These are phyloP conservation scores for Gorsachius magnificus DNA, from an alignment of 2,797 vertebrate genomes.

Conservation along the genomic window DNA sequence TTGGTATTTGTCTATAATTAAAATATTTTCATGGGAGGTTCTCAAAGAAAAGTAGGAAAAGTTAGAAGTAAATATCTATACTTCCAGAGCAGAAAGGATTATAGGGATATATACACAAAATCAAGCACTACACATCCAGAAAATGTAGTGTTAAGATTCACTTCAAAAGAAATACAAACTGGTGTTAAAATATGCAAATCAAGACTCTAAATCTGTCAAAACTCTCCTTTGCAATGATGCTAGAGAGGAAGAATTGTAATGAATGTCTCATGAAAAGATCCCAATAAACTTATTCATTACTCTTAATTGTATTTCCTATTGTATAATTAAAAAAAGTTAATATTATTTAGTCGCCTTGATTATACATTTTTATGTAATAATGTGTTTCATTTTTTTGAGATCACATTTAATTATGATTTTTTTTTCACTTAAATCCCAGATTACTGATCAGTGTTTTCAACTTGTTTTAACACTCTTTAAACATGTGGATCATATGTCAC, in stretches of 20 bases:
- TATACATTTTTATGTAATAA: background rate
- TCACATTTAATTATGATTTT: background rate
- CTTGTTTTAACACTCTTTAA: background rate
- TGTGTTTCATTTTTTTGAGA: background rate
- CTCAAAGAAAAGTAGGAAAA: background rate
- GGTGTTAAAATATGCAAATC: background rate
- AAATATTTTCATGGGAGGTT: background rate
- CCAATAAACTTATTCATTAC: background rate
- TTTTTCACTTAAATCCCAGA: background rate
- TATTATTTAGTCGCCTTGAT: background rate
- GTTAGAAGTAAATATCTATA: background rate
- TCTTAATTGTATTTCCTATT: background rate
- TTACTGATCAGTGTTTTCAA: background rate
- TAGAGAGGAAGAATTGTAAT: background rate
- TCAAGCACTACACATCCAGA: background rate
- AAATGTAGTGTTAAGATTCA: background rate
- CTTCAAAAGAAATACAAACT: background rate
- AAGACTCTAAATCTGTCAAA: background rate
- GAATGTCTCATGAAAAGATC: background rate
- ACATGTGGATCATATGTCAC: background rate
- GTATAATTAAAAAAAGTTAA: background rate
- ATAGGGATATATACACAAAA: background rate
- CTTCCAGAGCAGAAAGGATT: background rate
- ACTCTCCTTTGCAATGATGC: background rate
- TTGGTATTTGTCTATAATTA: background rate